phyloP scores from a whole-genome alignment of 2,113 vertebrate genomes.

The Galbula dea region DNA sequence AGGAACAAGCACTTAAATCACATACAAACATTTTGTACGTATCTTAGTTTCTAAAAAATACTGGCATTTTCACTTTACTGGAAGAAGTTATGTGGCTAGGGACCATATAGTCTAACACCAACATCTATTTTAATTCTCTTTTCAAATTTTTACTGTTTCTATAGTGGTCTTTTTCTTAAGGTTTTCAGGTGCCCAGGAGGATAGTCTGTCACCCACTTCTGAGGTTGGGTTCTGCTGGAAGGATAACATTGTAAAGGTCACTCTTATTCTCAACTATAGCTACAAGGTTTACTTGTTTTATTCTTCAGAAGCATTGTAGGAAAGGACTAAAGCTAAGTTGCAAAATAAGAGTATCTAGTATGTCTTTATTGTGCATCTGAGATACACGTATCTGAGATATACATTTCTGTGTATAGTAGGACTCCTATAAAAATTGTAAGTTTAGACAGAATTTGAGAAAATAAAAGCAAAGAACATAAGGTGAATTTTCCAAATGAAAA shows the following conservation, averaged over 20 bases:
- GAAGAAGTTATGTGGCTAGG: background rate
- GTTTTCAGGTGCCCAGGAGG: background rate
- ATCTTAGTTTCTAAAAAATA: background rate
- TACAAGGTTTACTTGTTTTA: background rate
- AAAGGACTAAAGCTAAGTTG: background rate
- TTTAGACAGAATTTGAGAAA: background rate
- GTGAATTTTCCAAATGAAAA: background rate
- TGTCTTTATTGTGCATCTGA: background rate
- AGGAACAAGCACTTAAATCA: background rate
- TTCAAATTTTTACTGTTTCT: background rate
- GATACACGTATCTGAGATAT: too few species aligned
- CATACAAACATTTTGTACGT: background rate
- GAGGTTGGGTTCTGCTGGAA: accelerated
- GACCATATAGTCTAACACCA: background rate
- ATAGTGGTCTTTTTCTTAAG: background rate
- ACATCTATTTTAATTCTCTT: background rate
- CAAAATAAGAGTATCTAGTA: background rate
- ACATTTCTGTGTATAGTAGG: background rate
- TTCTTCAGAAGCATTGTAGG: background rate
- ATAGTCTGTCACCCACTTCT: background rate
- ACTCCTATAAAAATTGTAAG: background rate
- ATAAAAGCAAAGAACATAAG: background rate
- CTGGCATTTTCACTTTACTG: background rate
- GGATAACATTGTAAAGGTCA: background rate
- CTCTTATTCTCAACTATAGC: background rate